Evolutionary conservation across 2,113 vertebrate genomes (phyloP).

Genomic region (Danionella cerebrum): DNA sequence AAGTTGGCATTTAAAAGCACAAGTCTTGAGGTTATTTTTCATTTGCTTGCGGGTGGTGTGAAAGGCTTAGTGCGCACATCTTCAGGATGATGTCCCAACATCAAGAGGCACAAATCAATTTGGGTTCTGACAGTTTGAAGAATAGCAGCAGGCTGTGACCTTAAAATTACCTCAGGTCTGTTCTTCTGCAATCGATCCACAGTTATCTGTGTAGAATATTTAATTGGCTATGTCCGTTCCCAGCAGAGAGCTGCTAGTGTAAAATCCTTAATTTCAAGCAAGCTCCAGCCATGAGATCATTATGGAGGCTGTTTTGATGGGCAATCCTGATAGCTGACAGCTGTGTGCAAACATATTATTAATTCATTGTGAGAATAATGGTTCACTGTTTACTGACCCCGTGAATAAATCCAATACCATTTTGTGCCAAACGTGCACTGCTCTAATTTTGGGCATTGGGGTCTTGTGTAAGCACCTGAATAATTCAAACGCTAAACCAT

Average conservation of each 20-base stretch:
- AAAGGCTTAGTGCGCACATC: neutral
- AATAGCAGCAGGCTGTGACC: slow-evolving; percentile 40
- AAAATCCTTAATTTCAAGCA: slow-evolving; percentile 13
- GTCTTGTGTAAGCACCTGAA: neutral
- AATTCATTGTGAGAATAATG: neutral
- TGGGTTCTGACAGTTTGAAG: slow-evolving; percentile 38
- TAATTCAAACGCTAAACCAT: slow-evolving; percentile 1
- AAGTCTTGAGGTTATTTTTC: neutral
- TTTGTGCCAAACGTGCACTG: slow-evolving; percentile 7
- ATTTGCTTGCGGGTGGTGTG: neutral
- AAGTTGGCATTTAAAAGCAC: neutral
- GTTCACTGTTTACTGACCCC: slow-evolving; percentile 1
- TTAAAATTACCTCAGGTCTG: slow-evolving; percentile 37
- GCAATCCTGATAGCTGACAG: slow-evolving; percentile 4
- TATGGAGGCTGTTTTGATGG: slow-evolving; percentile 4
- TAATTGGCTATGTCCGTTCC: slow-evolving; percentile 28
- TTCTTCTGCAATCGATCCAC: slow-evolving; percentile 35
- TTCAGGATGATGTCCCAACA: slow-evolving; percentile 16
- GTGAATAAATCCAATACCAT: neutral
- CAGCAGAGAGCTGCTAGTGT: neutral
- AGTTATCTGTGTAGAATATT: slow-evolving; percentile 34
- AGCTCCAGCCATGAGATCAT: slow-evolving; percentile 20
- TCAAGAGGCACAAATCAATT: slow-evolving; percentile 38
- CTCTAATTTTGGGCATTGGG: slow-evolving; percentile 1
- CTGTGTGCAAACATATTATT: slow-evolving; percentile 1